A percentile compares a stretch with the other conserved stretches of the same genome.
Conservation (phyloP, 2,888 invertebrate species). For the Sesia bembeciformis region DNA sequence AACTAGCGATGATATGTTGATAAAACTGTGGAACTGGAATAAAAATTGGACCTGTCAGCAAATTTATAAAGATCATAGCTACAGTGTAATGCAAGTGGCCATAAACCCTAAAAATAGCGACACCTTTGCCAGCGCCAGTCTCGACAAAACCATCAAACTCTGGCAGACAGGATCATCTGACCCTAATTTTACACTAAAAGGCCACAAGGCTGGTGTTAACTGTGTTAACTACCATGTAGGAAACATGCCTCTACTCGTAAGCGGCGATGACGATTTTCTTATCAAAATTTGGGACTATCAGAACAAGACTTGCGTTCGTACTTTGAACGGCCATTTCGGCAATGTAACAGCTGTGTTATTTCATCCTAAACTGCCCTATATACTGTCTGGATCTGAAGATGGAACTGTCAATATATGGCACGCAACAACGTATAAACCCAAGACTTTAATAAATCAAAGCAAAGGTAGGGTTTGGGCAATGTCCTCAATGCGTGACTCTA, state of each 20-base stretch:
- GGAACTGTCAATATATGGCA: slow-evolving; percentile 93
- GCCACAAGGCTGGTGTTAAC: slow-evolving; percentile 95
- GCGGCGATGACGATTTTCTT: slow-evolving; percentile 92
- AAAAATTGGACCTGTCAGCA: slow-evolving; percentile 94
- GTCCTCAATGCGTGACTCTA: slow-evolving; percentile 86
- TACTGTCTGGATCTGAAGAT: slow-evolving; percentile 94
- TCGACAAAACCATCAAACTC: slow-evolving; percentile 91
- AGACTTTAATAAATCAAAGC: background rate
- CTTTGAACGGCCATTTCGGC: background rate
- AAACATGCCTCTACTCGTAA: slow-evolving; percentile 28
- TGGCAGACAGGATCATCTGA: slow-evolving; percentile 94
- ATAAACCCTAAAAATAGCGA: slow-evolving; percentile 98
- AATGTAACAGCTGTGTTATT: background rate
- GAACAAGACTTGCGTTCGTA: slow-evolving; percentile 77
- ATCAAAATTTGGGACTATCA: slow-evolving; percentile 98
- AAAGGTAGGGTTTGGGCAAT: slow-evolving; percentile 89
- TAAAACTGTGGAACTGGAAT: slow-evolving; percentile 98
- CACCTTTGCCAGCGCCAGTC: slow-evolving; percentile 93
- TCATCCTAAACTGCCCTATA: slow-evolving; percentile 78
- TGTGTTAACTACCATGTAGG: slow-evolving; percentile 76
- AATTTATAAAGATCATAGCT: slow-evolving; percentile 95
- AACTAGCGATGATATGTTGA: slow-evolving; percentile 94
- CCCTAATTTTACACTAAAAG: slow-evolving; percentile 94
- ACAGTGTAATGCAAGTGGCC: slow-evolving; percentile 62
- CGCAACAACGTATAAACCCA: background rate